A percentile compares a stretch with the other conserved stretches of the same genome.
phyloP scores from a whole-genome alignment of 2,888 invertebrate genomes.

The Sminthurinus aureus region DNA sequence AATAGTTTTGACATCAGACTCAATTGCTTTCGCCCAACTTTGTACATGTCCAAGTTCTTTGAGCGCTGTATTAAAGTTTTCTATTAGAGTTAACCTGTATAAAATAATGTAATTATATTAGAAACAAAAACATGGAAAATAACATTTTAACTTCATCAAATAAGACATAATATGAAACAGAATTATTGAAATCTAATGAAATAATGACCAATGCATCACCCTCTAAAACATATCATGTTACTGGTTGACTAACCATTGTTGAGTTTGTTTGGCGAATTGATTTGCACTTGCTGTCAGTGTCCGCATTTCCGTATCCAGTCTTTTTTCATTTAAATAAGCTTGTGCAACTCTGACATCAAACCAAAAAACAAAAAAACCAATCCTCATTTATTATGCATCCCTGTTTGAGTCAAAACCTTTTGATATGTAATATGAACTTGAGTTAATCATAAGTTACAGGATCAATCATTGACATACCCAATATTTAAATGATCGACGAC shows the following conservation, averaged over 20 bases:
- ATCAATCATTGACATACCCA: constrained; percentile 73
- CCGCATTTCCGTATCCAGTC: constrained; percentile 96
- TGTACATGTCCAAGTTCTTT: constrained; percentile 99
- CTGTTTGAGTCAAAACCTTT: too few species aligned
- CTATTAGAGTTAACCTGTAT: constrained; percentile 75
- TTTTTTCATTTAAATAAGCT: constrained; percentile 97
- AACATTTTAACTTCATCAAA: too few species aligned
- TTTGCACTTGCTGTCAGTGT: constrained; percentile 91
- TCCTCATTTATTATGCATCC: neutral
- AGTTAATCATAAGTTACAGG: neutral
- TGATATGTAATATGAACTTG: neutral
- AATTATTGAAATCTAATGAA: too few species aligned
- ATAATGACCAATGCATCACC: too few species aligned
- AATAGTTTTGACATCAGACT: constrained; percentile 92
- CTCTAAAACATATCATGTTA: too few species aligned
- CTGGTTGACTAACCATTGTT: constrained; percentile 76
- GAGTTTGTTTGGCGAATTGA: constrained; percentile 95
- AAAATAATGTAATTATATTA: too few species aligned
- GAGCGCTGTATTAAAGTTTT: constrained; percentile 83
- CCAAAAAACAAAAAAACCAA: neutral
- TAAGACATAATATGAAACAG: too few species aligned
- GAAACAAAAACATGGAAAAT: too few species aligned
- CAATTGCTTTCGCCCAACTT: constrained; percentile 97
- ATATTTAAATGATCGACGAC: constrained; percentile 97
- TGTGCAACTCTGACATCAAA: constrained; percentile 83